Base-by-base conservation (phyloP, 2,888 invertebrate species). In the Stomorhina lunata region DNA sequence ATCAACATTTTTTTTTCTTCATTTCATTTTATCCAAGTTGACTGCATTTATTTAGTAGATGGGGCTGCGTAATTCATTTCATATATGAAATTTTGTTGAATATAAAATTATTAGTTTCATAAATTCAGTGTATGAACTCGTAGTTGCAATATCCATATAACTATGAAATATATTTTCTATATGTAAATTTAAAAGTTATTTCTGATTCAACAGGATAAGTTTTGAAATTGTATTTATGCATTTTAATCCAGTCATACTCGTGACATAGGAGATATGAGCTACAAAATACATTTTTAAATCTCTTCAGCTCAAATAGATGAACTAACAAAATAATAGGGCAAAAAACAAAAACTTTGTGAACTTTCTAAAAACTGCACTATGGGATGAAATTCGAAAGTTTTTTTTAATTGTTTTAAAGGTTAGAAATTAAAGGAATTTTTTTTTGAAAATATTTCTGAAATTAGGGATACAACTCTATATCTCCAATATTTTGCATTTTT, bases 141-240 rank as follows among this genome's bases (percentile, higher is more conserved):
- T 0, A 34, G 2, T 25, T 34, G 4, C 6, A 25, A 6, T 12
- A 22, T 57, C 20, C 43, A 29, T 22, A 43, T 9, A 45, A 55
- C n/a, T n/a, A n/a, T n/a, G 32, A 32, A 57, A 25, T 7, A 7
- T 12, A 17, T 59, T 59, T n/a, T n/a, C n/a, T n/a, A n/a, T 34
- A 50, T 40, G 20, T 17, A 32, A 25, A 22, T 61, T 53, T 63
- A 6, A 53, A 59, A 32, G 37, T 59, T 2, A 71, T 17, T 15
- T 57, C 45, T 34, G 25, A 50, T 32, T 57, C 22, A 29, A 12
- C 45, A 17, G 10, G 17, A 53, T n/a, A 40, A 27, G 43, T 17
- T 59, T 50, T 50, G 10, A 53, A 43, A 63, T 77, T 53, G 25
- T 22, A 55, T 63, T 69, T 69, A 34, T 61, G 59, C 10, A 27